These are phyloP conservation scores for Hepsetus odoe DNA, from an alignment of 2,113 vertebrate genomes.

Conservation along the genomic window DNA sequence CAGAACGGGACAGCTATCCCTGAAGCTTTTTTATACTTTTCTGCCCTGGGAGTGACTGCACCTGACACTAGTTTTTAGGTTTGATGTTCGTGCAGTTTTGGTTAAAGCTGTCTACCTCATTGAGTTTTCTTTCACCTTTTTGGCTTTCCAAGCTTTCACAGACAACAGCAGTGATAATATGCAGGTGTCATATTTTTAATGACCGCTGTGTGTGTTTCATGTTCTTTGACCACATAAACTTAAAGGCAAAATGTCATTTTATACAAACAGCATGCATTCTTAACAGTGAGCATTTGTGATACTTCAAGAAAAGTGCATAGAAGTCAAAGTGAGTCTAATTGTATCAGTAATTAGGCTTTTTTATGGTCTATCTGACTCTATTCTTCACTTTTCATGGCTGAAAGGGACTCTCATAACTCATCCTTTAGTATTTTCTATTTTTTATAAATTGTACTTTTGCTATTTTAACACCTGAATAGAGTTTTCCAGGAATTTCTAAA, in stretches of 20 bases:
- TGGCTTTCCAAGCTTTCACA: background rate
- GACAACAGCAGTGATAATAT: background rate
- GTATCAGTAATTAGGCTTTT: too few species aligned
- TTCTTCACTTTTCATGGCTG: background rate
- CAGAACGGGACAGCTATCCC: too few species aligned
- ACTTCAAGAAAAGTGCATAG: too few species aligned
- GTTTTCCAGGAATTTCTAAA: background rate
- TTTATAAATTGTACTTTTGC: background rate
- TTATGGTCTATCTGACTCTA: background rate
- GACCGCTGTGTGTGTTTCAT: background rate
- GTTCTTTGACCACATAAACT: background rate
- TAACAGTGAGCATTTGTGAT: background rate
- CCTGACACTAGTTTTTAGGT: background rate
- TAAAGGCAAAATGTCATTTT: background rate
- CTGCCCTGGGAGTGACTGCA: background rate
- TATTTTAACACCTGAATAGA: background rate
- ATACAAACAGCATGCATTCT: conserved; percentile 5
- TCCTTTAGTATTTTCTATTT: background rate
- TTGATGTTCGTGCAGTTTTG: background rate
- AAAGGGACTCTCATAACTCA: background rate
- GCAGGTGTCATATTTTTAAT: background rate
- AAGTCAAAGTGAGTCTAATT: too few species aligned
- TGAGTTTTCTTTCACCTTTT: background rate
- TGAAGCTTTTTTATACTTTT: too few species aligned
- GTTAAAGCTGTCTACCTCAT: conserved; percentile 30